Conservation (phyloP, 2,888 invertebrate species). For the Stegophylla sp. region DNA sequence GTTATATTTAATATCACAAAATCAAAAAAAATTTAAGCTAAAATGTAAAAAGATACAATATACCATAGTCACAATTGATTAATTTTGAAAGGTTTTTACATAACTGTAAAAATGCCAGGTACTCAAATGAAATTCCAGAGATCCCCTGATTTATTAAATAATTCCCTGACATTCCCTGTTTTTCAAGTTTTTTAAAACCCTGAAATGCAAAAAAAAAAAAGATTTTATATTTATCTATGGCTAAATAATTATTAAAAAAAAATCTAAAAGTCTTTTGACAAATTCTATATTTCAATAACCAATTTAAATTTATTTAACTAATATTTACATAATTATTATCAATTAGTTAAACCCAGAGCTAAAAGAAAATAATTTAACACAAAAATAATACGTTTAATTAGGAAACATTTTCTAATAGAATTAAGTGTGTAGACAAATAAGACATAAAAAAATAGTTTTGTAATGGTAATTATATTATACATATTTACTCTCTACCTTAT, state of each 20-base stretch:
- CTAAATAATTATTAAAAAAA: not conserved
- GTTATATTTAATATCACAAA: too few species aligned
- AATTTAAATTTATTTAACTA: constrained; percentile 28
- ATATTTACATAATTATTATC: constrained; percentile 41
- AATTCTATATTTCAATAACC: constrained; percentile 4
- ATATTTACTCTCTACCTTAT: constrained; percentile 4
- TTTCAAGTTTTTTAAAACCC: too few species aligned
- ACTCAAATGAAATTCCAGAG: too few species aligned
- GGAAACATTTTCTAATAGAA: constrained; percentile 2
- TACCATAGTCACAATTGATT: too few species aligned
- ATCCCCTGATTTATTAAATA: too few species aligned
- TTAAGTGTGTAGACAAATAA: not conserved
- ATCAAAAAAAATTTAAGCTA: too few species aligned
- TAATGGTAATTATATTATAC: constrained; percentile 30
- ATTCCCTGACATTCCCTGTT: too few species aligned
- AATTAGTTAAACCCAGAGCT: constrained; percentile 18
- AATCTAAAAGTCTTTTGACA: not conserved
- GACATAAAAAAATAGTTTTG: constrained; percentile 7
- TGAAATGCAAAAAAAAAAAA: too few species aligned
- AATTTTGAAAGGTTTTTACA: too few species aligned
- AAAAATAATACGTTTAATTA: constrained; percentile 17
- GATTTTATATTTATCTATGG: too few species aligned
- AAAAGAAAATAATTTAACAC: constrained; percentile 16
- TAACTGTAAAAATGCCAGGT: too few species aligned
- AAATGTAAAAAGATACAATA: too few species aligned